Evolutionary conservation across 2,797 vertebrate genomes (phyloP), one percentile per base, ranked within the genome.

Genomic region (Lemur catta): DNA sequence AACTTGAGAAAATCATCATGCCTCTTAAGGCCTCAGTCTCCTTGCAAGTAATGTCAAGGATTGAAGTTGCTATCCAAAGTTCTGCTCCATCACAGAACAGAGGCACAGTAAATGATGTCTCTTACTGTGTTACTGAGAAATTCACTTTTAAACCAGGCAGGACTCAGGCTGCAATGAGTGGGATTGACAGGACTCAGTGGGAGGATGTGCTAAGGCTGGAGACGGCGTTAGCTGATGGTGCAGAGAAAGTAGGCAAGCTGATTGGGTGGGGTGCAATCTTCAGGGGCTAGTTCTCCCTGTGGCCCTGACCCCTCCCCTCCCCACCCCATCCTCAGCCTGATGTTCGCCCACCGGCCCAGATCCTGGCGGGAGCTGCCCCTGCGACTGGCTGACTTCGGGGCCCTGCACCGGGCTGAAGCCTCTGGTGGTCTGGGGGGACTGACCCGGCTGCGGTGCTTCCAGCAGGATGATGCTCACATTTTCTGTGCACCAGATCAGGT

Each of bases 381-480:
- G 26, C 99, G 99, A 14, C 98, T 99, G 98, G 99, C 99, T 0
- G 99, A 99, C 97, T 99, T 99, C 0, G 99, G 99, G 65, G 99
- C 99, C 0, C 98, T 99, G 96, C 99, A 99, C 97, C 99, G 99
- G 0, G 99, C 99, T 0, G 99, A 99, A 96, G 98, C 99, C 75
- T 99, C 99, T 0, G 99, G 99, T 4, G 97, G 98, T 0, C 98
- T 99, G 13, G 98, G 99, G 0, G 99, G 99, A 26, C 98, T 99
- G 81, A 99, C 99, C 0, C 98, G 99, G 0, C 99, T 99, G 14
- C 98, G 99, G 6, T 97, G 99, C 76, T 99, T 99, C 98, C 99
- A 99, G 98, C 99, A 99, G 97, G 99, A 99, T 0, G 99, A 99
- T 0, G 99, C 99, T 0, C 99, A 99, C 98, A 99, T 99, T 98